A percentile compares a stretch with the other conserved stretches of the same genome.
Conservation (phyloP, 2,888 invertebrate genomes). For the Peribatodes rhomboidaria region DNA sequence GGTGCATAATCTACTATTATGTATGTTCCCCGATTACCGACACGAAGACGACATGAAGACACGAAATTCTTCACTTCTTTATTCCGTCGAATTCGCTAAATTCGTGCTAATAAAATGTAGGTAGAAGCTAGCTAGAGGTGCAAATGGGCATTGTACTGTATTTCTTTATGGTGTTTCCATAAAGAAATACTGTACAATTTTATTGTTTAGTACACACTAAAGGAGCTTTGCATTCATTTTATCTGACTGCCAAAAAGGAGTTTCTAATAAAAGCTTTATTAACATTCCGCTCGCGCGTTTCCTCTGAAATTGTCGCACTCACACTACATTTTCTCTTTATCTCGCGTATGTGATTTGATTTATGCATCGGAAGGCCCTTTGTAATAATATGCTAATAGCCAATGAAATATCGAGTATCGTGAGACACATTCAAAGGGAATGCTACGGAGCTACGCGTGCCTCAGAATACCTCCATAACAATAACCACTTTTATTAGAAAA, state of each 20-base stretch:
- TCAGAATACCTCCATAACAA: constrained; percentile 9
- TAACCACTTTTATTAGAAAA: constrained; percentile 22
- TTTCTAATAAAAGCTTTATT: constrained; percentile 40
- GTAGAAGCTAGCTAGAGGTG: too few species aligned
- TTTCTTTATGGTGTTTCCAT: too few species aligned
- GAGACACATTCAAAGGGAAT: constrained; percentile 21
- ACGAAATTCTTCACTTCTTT: too few species aligned
- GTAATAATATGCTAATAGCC: constrained; percentile 34
- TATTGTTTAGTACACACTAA: not conserved
- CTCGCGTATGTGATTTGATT: constrained; percentile 43
- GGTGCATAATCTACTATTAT: too few species aligned
- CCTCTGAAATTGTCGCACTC: constrained; percentile 42
- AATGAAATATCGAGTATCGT: constrained; percentile 30
- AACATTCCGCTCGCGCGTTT: constrained; percentile 39
- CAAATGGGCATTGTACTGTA: too few species aligned
- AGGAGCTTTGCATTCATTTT: not conserved
- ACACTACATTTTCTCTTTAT: constrained; percentile 42
- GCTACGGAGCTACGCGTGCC: constrained; percentile 13
- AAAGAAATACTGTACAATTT: too few species aligned
- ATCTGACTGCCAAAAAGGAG: not conserved
- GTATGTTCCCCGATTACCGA: too few species aligned
- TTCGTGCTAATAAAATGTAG: too few species aligned
- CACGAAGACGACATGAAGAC: too few species aligned
- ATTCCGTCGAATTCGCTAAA: too few species aligned
- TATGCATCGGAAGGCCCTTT: constrained; percentile 33